Evolutionary conservation across 1,140 invertebrate genomes (phyloP).

Genomic region (Aphelinus certus): DNA sequence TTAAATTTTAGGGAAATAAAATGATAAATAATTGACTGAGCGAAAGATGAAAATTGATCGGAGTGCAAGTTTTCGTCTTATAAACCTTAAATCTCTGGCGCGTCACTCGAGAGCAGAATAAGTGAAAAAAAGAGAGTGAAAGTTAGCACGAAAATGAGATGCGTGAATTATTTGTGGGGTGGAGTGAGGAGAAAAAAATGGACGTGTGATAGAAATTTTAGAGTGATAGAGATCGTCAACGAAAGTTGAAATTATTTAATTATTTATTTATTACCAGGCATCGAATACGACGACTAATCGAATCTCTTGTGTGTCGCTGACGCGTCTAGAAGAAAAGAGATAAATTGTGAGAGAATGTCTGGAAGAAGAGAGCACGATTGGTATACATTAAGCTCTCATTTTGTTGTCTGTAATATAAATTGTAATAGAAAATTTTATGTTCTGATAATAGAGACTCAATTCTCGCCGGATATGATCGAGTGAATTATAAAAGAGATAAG

Average conservation of each 20-base stretch:
- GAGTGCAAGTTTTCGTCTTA: conserved; percentile 8
- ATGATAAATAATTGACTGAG: conserved; percentile 21
- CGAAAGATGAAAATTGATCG: conserved; percentile 18
- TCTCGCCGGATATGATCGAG: conserved; percentile 42
- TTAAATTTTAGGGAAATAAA: conserved; percentile 26
- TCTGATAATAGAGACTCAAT: conserved; percentile 42
- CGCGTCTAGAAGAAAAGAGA: conserved; percentile 39
- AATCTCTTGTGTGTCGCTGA: conserved; percentile 58
- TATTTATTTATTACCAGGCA: conserved; percentile 65
- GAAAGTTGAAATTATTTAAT: conserved; percentile 61
- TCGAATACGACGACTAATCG: conserved; percentile 50
- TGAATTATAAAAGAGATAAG: conserved; percentile 29
- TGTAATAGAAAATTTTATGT: conserved; percentile 44
- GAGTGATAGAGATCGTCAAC: conserved; percentile 40
- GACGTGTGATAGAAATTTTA: conserved; percentile 50
- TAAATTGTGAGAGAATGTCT: not conserved
- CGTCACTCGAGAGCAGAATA: conserved; percentile 32
- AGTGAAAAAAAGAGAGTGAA: conserved; percentile 42
- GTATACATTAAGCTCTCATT: conserved; percentile 52
- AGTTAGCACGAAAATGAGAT: conserved; percentile 37
- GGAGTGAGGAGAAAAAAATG: conserved; percentile 22
- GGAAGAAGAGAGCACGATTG: conserved; percentile 3
- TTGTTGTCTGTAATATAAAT: conserved; percentile 60
- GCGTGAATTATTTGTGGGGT: too few species aligned
- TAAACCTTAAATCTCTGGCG: not conserved